Base-by-base conservation (phyloP, 2,888 invertebrate genomes). In the Dioctria rufipes region DNA sequence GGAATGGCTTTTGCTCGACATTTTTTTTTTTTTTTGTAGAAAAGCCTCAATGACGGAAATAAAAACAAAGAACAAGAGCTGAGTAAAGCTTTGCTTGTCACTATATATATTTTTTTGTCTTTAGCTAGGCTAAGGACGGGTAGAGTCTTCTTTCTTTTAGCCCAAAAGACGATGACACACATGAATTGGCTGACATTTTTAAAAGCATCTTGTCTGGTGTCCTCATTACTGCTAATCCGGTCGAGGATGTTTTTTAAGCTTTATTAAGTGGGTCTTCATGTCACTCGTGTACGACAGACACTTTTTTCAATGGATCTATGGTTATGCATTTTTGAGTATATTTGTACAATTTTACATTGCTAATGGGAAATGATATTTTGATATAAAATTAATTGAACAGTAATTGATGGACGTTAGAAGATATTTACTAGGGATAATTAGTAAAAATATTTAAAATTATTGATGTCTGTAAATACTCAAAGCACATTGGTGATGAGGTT, bases 251-350 rank as follows among this genome's bases (percentile, higher is more conserved):
- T 60, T 42, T 75, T 60, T 49, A 43, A 13, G 73, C 25, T 25
- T 75, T 42, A 75, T 75, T 75, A 75, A 75, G 73, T 75, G 43
- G 73, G 73, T 75, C 58, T 73, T 54, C 60, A 75, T 75, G 73
- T 75, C 73, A 75, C 60, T 42, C 39, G 60, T 37, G 42, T 25
- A 25, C 1, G 25, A 25, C 42, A 60, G 73, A 60, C 73, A 54
- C 25, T 42, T 13, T n/a, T 67, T 71, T 71, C 73, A n/a, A 75
- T 75, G 42, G 73, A 60, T 75, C 60, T 75, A n/a, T 11, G 54
- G 54, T 54, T 54, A 11, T n/a, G n/a, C 1, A 54, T n/a, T 54
- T 8, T 11, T 25, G 25, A 25, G 25, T 25, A 25, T 2, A 25
- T 0, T 25, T 25, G 25, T 25, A 25, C 25, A 25, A 1, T 25